Evolutionary conservation across 2,797 vertebrate genomes (phyloP), one percentile per base, ranked within the genome.

Genomic region (Microctenopoma stevenorrisi): DNA sequence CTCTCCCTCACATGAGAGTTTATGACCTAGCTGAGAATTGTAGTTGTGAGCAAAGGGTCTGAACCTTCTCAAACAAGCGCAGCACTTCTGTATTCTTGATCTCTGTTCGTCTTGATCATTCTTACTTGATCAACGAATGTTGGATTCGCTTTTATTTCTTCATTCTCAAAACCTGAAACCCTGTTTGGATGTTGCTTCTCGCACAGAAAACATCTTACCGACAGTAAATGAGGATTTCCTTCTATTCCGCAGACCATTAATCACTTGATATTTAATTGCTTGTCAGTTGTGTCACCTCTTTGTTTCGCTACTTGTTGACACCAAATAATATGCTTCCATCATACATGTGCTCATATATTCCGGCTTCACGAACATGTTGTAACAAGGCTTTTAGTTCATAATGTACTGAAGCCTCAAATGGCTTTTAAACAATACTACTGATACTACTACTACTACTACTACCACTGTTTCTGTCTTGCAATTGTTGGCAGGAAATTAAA

Each of bases 181-280:
- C 6, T 26, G 42, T 46, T 5, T 22, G 4, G 12, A 50, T 30
- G 16, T 22, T 43, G 51, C 4, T n/a, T 60, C 18, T 16, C 37
- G 6, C 26, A 42, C 28, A n/a, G 33, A 7, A 28, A 44, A 10
- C 59, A 18, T 47, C 37, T 59, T 43, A 2, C 47, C 67, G 22
- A 68, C 72, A 74, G 64, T 67, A 65, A 78, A 63, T 5, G 0
- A 58, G 67, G 46, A 28, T 70, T 58, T 75, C 66, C 62, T 65
- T 49, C 71, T 61, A 64, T 51, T 74, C 54, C 44, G 15, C 6
- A 44, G 28, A 44, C n/a, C 35, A 56, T 74, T 51, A 60, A 44
- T 76, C 68, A 44, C 30, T 2, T 5, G 33, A 26, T 55, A 33
- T 33, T 64, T 55, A 28, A 52, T 26, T 48, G n/a, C 28, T n/a